Conservation (phyloP, 2,113 vertebrate genomes). For the Corynorhinus townsendii region DNA sequence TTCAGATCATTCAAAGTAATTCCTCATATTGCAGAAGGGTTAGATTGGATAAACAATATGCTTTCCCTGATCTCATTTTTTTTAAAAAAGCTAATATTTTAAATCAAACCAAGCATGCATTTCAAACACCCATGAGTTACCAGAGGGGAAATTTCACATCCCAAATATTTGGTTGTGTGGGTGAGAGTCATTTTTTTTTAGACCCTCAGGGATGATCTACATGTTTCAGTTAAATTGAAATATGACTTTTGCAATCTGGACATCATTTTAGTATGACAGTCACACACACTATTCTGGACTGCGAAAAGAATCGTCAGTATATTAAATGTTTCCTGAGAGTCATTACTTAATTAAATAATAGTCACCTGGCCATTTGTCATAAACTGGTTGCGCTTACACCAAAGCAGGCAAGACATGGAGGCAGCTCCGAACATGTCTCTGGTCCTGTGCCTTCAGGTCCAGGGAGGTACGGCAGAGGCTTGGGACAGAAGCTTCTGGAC, state of each 20-base stretch:
- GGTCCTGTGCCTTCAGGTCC: not conserved
- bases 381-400: not conserved
- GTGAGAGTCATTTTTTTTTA: not conserved
- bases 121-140: not conserved
- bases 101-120: not conserved
- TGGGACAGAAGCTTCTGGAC: not conserved
- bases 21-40: not conserved
- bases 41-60: not conserved
- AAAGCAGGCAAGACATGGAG: not conserved
- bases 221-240: not conserved
- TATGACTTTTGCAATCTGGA: not conserved
- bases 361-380: not conserved
- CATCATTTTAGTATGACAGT: not conserved
- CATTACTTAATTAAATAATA: not conserved
- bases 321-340: not conserved
- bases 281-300: not conserved
- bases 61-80: not conserved
- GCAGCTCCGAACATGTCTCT: not conserved
- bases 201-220: not conserved
- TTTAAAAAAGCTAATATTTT: not conserved
- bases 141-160: not conserved
- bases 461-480: rapidly evolving
- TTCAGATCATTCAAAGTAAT: not conserved
- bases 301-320: not conserved
- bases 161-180: not conserved